These are phyloP conservation scores for Neostethus bicornis DNA, from an alignment of 2,797 vertebrate species.

Conservation along the genomic window DNA sequence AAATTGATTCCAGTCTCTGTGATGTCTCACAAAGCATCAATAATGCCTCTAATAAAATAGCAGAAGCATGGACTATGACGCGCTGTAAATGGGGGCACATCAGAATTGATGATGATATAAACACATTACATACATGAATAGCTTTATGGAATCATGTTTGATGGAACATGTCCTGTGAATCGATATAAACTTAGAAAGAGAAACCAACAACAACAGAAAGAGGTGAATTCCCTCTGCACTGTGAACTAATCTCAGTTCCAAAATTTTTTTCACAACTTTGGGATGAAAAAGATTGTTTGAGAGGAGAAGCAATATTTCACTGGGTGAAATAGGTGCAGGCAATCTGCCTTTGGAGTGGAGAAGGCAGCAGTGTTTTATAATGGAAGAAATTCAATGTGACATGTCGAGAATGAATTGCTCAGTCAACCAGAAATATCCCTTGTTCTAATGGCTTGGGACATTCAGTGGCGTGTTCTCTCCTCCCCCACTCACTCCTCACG, in stretches of 20 bases:
- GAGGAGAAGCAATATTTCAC: conserved; percentile 82
- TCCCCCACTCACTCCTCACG: conserved; percentile 54
- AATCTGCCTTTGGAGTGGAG: conserved; percentile 84
- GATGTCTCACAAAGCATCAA: conserved; percentile 56
- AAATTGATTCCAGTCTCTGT: conserved; percentile 65
- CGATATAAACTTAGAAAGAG: conserved; percentile 3
- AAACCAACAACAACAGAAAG: not conserved
- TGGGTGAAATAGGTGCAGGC: conserved; percentile 83
- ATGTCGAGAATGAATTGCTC: conserved; percentile 98
- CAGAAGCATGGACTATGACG: conserved; percentile 33
- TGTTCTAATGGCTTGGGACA: conserved; percentile 99
- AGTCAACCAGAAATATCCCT: conserved; percentile 99
- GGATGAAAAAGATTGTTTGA: conserved; percentile 81
- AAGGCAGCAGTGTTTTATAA: conserved; percentile 85
- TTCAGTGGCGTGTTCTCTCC: conserved; percentile 80
- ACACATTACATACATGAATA: conserved; percentile 25
- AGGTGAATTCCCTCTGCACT: conserved; percentile 18
- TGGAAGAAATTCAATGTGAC: conserved; percentile 99
- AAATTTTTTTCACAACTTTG: conserved; percentile 70
- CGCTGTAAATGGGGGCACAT: conserved; percentile 32
- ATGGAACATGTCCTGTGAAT: conserved; percentile 22
- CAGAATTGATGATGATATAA: conserved; percentile 43
- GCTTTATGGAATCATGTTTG: conserved; percentile 9
- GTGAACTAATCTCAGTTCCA: conserved; percentile 75
- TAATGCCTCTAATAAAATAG: conserved; percentile 38